phyloP scores from a whole-genome alignment of 2,888 invertebrate genomes.

The Myopa testacea region DNA sequence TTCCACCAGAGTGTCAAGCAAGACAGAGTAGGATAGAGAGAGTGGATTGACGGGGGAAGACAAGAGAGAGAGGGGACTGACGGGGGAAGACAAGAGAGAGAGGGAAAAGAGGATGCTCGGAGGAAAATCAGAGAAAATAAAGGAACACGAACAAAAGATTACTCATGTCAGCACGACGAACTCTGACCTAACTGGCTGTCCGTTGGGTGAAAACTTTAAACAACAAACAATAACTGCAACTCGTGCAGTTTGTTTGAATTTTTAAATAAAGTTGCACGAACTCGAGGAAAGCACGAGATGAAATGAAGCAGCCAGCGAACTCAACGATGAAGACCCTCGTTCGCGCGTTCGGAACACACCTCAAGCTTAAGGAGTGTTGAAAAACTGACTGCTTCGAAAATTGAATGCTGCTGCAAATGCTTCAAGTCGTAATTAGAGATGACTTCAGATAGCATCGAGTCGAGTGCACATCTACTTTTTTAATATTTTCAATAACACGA shows the following conservation, averaged over 20 bases:
- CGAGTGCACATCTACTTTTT: too few relatives aligned
- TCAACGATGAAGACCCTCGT: too few relatives aligned
- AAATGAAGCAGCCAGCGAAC: not conserved
- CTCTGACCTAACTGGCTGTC: constrained; percentile 6
- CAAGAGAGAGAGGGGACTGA: not conserved
- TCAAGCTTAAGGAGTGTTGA: too few relatives aligned
- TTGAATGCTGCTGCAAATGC: not conserved
- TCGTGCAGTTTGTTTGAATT: constrained; percentile 14
- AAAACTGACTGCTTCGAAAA: not conserved
- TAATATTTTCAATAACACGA: too few relatives aligned
- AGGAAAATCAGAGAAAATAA: not conserved
- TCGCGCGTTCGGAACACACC: too few relatives aligned
- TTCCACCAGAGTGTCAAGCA: not conserved
- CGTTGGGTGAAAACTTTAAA: not conserved
- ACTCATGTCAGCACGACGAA: not conserved
- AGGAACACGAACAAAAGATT: not conserved
- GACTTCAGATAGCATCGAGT: not conserved
- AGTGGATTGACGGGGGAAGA: not conserved
- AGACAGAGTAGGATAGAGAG: not conserved
- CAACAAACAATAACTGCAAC: constrained; percentile 6
- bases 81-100: not conserved
- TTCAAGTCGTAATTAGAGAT: not conserved
- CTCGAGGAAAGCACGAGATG: not conserved
- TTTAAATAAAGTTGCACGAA: not conserved
- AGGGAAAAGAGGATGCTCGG: not conserved